These are phyloP conservation scores for Marcusenius ussheri DNA, from an alignment of 2,113 vertebrate species.

Conservation along the genomic window DNA sequence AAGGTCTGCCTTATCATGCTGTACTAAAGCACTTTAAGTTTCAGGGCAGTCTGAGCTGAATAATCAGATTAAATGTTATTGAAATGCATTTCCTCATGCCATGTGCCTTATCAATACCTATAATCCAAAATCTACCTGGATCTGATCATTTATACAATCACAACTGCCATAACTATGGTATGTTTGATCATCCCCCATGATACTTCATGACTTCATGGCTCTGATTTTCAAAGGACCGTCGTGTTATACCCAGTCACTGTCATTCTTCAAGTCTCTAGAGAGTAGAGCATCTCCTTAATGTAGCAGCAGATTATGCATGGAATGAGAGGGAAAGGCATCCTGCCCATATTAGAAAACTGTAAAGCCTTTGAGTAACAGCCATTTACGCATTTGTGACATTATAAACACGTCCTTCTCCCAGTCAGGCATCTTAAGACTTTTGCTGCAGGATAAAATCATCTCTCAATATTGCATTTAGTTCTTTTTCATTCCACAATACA, in stretches of 20 bases:
- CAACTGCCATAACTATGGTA: not conserved
- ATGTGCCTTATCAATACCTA: not conserved
- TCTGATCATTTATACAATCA: not conserved
- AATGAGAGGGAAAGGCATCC: not conserved
- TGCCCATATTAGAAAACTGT: not conserved
- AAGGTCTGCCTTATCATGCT: not conserved
- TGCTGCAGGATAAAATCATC: not conserved
- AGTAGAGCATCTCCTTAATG: not conserved
- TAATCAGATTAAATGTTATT: not conserved
- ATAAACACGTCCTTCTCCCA: not conserved
- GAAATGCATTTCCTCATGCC: not conserved
- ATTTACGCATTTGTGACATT: not conserved
- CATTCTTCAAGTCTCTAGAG: not conserved
- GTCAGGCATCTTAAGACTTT: not conserved
- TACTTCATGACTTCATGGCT: not conserved
- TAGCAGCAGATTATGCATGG: not conserved
- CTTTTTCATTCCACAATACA: not conserved
- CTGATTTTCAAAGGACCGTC: not conserved
- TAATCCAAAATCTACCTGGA: not conserved
- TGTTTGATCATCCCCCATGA: not conserved
- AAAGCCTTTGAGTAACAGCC: not conserved
- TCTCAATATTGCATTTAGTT: not conserved
- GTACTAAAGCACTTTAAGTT: not conserved
- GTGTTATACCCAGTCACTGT: not conserved
- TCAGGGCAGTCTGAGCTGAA: not conserved